Base-by-base conservation (phyloP, 2,113 vertebrate species). In the Lagopus muta region DNA sequence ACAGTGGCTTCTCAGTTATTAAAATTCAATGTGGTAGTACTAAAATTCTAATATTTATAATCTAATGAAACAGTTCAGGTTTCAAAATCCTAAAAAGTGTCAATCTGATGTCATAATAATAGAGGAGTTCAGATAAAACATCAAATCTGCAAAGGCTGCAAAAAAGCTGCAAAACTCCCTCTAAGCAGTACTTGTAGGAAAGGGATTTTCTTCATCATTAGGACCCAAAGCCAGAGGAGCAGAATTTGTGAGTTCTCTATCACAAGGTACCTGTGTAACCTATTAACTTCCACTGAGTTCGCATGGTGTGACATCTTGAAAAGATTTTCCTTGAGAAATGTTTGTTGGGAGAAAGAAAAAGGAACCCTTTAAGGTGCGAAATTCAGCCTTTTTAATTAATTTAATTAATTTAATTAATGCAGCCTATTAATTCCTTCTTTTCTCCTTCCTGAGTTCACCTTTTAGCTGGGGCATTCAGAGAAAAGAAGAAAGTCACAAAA, bases 21-120 rank as follows among this genome's bases (percentile, higher is more conserved):
- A 87, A 84, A 85, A 87, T 60, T 77, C 66, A 91, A 19, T 13
- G 70, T 13, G 12, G 60, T 72, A 28, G 62, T 91, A 88, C 57
- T 66, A 89, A 95, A 93, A 86, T 54, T 24, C 70, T 90, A 45
- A 62, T 71, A 81, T 48, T 70, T 89, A 36, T 8, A 76, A 77
- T 11, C 75, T 27, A 94, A 86, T 38, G 47, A 82, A 89, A 48
- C 16, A 82, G 50, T 89, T 85, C 65, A 82, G 50, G 34, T 24
- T 93, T 89, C 64, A 89, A 30, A 86, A 42, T 57, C n/a, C 40
- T 77, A 66, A 64, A 82, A 94, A 36, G 3, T 55, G 58, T 73
- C 71, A 77, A 55, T 38, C 43, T 18, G 42, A 19, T 38, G 47
- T 50, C 22, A 40, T 19, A 30, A 47, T 36, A 72, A 75, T 5